Base-by-base conservation (phyloP, 2,888 invertebrate genomes). In the Lochmaea crataegi region DNA sequence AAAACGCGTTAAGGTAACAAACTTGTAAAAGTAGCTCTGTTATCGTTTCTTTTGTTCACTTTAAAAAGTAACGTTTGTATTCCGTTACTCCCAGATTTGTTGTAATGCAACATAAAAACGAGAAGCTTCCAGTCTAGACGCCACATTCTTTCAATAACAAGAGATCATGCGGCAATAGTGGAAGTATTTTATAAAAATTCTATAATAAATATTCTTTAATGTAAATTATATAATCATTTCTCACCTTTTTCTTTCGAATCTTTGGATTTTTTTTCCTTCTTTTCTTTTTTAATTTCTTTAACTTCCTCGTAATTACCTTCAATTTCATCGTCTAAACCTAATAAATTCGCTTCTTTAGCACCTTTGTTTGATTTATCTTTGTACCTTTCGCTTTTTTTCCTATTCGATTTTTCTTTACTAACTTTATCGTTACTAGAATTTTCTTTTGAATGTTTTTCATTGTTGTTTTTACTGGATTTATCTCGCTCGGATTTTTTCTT, bases 261-360 rank as follows among this genome's bases (percentile, higher is more conserved):
- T 73, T 81, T 81, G 12, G 77, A 72, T 56, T 83, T 83, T 51
- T 84, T 82, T 42, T 83, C 83, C 64, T 83, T 82, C 71, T 84
- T 84, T 60, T 81, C 81, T 65, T 82, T 81, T 71, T 84, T 84
- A 51, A 80, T 79, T 75, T 75, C 73, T 79, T 80, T 79, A 51
- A 78, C 77, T 68, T 76, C 72, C 38, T 73, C 85, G 86, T 88
- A 75, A 73, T 80, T 81, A 79, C 78, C 78, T 85, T 84, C 74
- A 87, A 87, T 74, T 86, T 88, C 82, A 86, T 83, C 80, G 80
- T 83, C 80, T 74, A 81, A 85, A 82, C 69, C 79, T 78, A 80
- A 82, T 69, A 72, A 78, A 76, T 73, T 84, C 79, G 70, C 83
- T 79, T 77, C 78, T 65, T 79, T 76, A n/a, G 73, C 63, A 51